Evolutionary conservation across 92 coral and sea anemone species (phyloP).

Genomic region (Paragorgia papillata): DNA sequence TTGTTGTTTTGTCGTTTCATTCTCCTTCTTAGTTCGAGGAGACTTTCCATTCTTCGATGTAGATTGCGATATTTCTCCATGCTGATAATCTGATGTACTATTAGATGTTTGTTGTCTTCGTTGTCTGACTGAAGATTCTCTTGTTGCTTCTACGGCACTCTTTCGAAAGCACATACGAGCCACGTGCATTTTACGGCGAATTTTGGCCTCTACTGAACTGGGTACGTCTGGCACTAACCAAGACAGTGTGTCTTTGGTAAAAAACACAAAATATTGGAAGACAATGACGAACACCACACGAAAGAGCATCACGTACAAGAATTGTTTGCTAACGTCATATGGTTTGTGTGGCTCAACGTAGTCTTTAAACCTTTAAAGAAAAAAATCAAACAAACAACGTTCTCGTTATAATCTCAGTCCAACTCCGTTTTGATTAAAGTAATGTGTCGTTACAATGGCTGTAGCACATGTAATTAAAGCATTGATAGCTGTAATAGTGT

Average conservation of each 20-base stretch:
- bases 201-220: conserved; percentile 72
- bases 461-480: no score
- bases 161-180: conserved; percentile 75
- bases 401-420: no score
- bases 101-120: background rate
- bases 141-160: conserved; percentile 71
- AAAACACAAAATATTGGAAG: conserved; percentile 90
- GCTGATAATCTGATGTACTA: no score
- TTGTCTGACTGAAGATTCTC: conserved; percentile 18
- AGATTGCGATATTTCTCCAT: no score
- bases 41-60: background rate
- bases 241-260: conserved; percentile 71
- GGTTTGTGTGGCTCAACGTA: conserved; percentile 87
- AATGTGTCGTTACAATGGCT: no score
- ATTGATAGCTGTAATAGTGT: no score
- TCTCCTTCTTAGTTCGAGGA: background rate
- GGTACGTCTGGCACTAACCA: conserved; percentile 92
- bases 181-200: conserved; percentile 81
- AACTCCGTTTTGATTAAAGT: no score
- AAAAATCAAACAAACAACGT: no score
- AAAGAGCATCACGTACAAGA: conserved; percentile 78
- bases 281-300: conserved; percentile 79
- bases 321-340: conserved; percentile 69
- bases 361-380: conserved; percentile 73
- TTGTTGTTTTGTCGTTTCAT: background rate